phyloP scores from a whole-genome alignment of 1,140 invertebrate genomes.

The Portunus trituberculatus region DNA sequence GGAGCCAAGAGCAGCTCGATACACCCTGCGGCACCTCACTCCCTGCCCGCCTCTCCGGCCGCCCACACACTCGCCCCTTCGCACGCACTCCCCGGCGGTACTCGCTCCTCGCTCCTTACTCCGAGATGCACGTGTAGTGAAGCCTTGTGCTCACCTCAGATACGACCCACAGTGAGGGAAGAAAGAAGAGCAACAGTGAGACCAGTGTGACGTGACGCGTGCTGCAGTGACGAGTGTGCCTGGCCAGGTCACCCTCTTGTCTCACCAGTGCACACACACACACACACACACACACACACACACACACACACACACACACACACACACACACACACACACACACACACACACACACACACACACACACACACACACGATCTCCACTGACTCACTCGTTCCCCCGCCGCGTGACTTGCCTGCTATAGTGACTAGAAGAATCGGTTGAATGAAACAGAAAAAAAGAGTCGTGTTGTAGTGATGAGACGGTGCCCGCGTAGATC shows the following conservation, averaged over 20 bases:
- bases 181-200: slow-evolving; percentile 11
- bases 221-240: no score
- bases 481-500: not conserved
- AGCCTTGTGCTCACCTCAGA: no score
- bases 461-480: slow-evolving; percentile 44
- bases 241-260: not conserved
- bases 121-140: not conserved
- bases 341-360: slow-evolving; percentile 47
- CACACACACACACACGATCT: not conserved
- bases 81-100: not conserved
- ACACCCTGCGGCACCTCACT: slow-evolving; percentile 56
- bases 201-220: not conserved
- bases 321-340: slow-evolving; percentile 41
- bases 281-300: no score
- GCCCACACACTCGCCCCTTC: slow-evolving; percentile 15
- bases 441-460: slow-evolving; percentile 56
- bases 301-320: no score
- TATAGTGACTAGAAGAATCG: slow-evolving; percentile 60
- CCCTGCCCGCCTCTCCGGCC: not conserved
- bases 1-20: not conserved
- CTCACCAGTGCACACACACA: not conserved
- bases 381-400: slow-evolving; percentile 35
- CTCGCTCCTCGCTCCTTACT: not conserved
- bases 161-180: not conserved
- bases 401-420: slow-evolving; percentile 40